Percentiles rank a stretch among this genome's conserved stretches.
Evolutionary conservation across 2,113 vertebrate genomes (phyloP).

Genomic region (Rallus limicola): DNA sequence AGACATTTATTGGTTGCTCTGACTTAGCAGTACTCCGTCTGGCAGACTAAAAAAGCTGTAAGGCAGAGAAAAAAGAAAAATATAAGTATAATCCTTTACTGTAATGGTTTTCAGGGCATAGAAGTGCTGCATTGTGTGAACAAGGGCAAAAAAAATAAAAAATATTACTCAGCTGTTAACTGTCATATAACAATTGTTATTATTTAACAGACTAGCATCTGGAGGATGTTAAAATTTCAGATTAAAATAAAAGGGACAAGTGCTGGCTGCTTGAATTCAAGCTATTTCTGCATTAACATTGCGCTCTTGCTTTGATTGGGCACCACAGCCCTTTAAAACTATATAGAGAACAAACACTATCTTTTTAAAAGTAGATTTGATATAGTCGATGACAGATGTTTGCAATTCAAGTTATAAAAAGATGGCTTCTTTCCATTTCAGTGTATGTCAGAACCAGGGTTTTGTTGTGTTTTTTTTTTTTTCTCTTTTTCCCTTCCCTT

Average conservation of each 20-base stretch:
- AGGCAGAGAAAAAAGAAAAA: background rate
- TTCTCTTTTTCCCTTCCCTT: background rate
- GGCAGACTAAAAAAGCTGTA: background rate
- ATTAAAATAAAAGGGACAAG: constrained; percentile 55
- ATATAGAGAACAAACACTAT: constrained; percentile 38
- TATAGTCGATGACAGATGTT: constrained; percentile 20
- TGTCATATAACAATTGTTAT: constrained; percentile 29
- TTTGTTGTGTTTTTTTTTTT: background rate
- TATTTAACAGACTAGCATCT: constrained; percentile 43
- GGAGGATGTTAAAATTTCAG: constrained; percentile 38
- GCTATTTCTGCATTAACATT: constrained; percentile 7
- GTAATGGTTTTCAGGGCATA: background rate
- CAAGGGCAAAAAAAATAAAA: background rate
- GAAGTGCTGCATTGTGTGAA: background rate
- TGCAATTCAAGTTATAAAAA: constrained; percentile 45
- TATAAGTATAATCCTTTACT: background rate
- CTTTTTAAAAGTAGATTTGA: constrained; percentile 50
- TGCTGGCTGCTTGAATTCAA: constrained; percentile 35
- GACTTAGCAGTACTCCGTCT: background rate
- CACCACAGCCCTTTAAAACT: constrained; percentile 27
- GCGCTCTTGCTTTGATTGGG: background rate
- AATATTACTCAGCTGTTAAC: background rate
- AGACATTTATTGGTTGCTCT: constrained; percentile 30
- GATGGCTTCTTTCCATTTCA: constrained; percentile 43
- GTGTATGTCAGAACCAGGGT: background rate